Evolutionary conservation across 2,797 vertebrate species (phyloP), one percentile per base, ranked within the genome.

Genomic region (Chaetodon trifasciatus): DNA sequence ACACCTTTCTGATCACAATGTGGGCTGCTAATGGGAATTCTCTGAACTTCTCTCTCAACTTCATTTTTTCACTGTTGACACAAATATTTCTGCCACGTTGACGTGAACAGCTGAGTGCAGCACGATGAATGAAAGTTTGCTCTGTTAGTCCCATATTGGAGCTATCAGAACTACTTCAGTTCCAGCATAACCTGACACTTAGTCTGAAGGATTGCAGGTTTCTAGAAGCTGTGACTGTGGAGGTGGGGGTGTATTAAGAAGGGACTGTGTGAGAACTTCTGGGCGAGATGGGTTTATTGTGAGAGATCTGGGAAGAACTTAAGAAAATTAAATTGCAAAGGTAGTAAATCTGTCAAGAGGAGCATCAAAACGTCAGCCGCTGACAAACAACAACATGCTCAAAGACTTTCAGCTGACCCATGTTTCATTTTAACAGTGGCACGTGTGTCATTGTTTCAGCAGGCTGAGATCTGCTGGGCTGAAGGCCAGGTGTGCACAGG

Each of bases 401-500:
- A 8, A 17, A 1, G 17, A 39, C 32, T 12, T 53, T 53, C 21
- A 61, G 4, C 58, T n/a, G 8, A 32, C 13, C 44, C 12, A 13
- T 21, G 70, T 53, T 40, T 11, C 8, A 8, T 10, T 4, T 32
- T 7, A 12, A 15, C 16, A 21, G 7, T 16, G 57, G 6, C 23
- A 28, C 10, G 13, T 37, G 15, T 39, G 52, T 57, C 15, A 23
- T 5, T 19, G 19, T 49, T 28, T 16, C 2, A 24, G 55, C 47
- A 32, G 55, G 62, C 6, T 16, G 53, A 5, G 19, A 17, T 42
- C 17, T 47, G 78, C 56, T 23, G 3, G 12, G 47, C 17, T 69
- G 40, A 16, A 44, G 53, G 62, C 63, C 75, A 74, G 46, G 21
- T 49, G 60, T 56, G 67, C 49, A 39, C 67, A 79, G 47, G 71